Evolutionary conservation across 2,797 vertebrate genomes (phyloP).

Genomic region (Cichlasoma orientale): DNA sequence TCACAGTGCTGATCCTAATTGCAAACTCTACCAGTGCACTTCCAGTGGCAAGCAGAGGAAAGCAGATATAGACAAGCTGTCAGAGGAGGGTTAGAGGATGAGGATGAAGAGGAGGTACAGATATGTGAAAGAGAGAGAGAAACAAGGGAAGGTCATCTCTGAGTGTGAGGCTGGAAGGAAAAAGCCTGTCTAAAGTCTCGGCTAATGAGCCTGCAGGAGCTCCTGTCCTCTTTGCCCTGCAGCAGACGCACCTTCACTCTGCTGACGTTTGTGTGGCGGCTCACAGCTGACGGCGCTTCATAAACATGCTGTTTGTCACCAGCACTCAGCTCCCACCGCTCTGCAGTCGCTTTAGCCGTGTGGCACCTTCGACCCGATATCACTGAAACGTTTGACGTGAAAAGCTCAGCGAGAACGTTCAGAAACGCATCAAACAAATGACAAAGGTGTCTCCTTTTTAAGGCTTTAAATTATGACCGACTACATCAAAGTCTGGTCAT

Average conservation of each 20-base stretch:
- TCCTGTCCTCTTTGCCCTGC: slow-evolving; percentile 6
- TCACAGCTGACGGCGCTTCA: neutral
- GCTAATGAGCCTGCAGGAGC: slow-evolving; percentile 45
- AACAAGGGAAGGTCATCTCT: slow-evolving; percentile 34
- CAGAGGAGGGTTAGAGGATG: slow-evolving; percentile 5
- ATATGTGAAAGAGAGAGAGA: slow-evolving; percentile 6
- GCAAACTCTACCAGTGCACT: slow-evolving; percentile 21
- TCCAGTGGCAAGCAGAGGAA: slow-evolving; percentile 5
- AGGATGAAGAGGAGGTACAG: slow-evolving; percentile 1
- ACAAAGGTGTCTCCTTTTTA: neutral
- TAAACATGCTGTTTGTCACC: neutral
- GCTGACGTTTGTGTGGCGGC: slow-evolving; percentile 23
- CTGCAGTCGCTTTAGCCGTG: neutral
- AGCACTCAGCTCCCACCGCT: neutral
- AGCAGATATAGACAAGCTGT: slow-evolving; percentile 42
- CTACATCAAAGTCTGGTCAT: neutral
- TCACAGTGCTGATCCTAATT: slow-evolving; percentile 51
- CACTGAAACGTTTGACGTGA: neutral
- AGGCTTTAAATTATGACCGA: fast-evolving
- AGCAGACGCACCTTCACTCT: neutral
- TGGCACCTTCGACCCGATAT: neutral
- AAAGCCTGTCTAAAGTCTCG: slow-evolving; percentile 23
- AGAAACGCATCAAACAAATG: neutral
- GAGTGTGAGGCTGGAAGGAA: slow-evolving; percentile 1
- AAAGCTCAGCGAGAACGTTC: neutral